Percentiles rank a stretch among this genome's conserved stretches.
Evolutionary conservation across 2,888 invertebrate species (phyloP).

Genomic region (Phyllotreta cruciferae): DNA sequence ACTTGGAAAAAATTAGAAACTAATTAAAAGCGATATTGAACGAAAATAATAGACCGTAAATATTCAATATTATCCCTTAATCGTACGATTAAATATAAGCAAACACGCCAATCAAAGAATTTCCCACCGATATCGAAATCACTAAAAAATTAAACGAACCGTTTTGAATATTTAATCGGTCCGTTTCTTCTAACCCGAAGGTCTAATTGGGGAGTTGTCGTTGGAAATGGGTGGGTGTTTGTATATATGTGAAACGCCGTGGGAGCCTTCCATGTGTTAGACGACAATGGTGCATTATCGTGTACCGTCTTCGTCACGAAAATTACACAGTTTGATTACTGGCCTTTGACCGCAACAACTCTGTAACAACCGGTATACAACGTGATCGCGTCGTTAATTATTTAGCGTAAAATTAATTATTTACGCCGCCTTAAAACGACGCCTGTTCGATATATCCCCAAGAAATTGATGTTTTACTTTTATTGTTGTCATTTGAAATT

Average conservation of each 20-base stretch:
- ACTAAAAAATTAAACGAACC: slow-evolving; percentile 1
- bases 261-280: slow-evolving; percentile 38
- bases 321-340: slow-evolving; percentile 49
- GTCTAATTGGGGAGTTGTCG: slow-evolving; percentile 37
- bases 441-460: slow-evolving; percentile 25
- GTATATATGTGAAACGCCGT: slow-evolving; percentile 41
- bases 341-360: slow-evolving; percentile 53
- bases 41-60: slow-evolving; percentile 1
- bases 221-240: slow-evolving; percentile 43
- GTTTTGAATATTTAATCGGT: slow-evolving; percentile 17
- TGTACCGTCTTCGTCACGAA: slow-evolving; percentile 42
- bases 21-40: background rate
- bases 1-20: background rate
- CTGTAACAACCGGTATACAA: slow-evolving; percentile 48
- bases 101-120: slow-evolving; percentile 2
- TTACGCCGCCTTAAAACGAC: slow-evolving; percentile 28
- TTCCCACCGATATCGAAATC: background rate
- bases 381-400: slow-evolving; percentile 46
- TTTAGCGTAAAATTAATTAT: slow-evolving; percentile 38
- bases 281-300: slow-evolving; percentile 39
- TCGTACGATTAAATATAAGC: background rate
- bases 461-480: slow-evolving; percentile 37
- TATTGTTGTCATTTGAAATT: slow-evolving; percentile 11
- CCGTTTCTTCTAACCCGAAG: slow-evolving; percentile 16
- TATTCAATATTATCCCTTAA: slow-evolving; percentile 1